Base-by-base conservation (phyloP, 2,888 invertebrate species). In the Drosophila rubida region DNA sequence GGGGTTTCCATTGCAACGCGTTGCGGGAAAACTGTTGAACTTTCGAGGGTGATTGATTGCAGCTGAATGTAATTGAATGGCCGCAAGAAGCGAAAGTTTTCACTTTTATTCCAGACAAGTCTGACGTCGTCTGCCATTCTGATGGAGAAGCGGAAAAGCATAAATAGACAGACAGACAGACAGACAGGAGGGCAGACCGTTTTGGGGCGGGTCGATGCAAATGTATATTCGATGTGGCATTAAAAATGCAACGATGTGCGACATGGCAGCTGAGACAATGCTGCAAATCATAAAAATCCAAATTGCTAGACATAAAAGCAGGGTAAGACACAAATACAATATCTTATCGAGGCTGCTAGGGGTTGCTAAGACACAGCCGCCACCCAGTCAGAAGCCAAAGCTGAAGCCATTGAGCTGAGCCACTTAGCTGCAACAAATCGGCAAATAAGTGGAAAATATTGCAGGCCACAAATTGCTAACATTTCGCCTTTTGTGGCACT, bases 401-500 rank as follows among this genome's bases (percentile, higher is more conserved):
- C n/a, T 1, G n/a, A 32, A 32, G 27, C 49, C 25, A 48, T 32
- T 48, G 19, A 48, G 35, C 44, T 25, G 19, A 51, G 75, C 75
- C 78, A 81, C 81, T 81, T 81, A 81, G 59, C 74, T 82, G 82
- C 82, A 82, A 82, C 85, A 82, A 82, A 82, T 82, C 77, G 82
- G 22, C 80, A 82, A 82, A 75, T 82, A 82, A 82, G 85, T 82
- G 82, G 82, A 82, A 82, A 82, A 82, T 82, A 82, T 82, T 85
- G 82, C 82, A 77, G 85, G 82, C 82, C 82, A 82, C 82, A 82
- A 85, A 82, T 79, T 77, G 81, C 80, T 45, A 66, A 63, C 70
- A 64, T 48, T 57, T 37, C 41, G 41, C 8, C 39, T 49, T 27
- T 45, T 32, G 58, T 50, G 32, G 32, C 32, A 13, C 32, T 45